These are phyloP conservation scores for Morone chrysops DNA, from an alignment of 2,113 vertebrate genomes.

Conservation along the genomic window DNA sequence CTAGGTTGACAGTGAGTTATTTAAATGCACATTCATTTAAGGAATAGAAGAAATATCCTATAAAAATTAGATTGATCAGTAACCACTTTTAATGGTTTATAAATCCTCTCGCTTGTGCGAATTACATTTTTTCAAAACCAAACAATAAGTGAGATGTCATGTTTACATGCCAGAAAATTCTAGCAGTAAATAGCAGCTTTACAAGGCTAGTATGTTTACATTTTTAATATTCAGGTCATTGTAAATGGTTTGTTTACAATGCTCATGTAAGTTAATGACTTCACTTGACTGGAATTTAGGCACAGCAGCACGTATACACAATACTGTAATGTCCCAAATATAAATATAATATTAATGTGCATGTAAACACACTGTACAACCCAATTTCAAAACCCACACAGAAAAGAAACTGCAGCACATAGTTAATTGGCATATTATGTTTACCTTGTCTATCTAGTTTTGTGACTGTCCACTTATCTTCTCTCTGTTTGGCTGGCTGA, in stretches of 20 bases:
- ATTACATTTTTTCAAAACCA: neutral
- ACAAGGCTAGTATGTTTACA: neutral
- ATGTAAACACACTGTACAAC: neutral
- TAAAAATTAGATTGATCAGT: neutral
- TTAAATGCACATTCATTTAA: neutral
- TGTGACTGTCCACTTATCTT: neutral
- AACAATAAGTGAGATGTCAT: neutral
- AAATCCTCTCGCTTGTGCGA: neutral
- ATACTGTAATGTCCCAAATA: neutral
- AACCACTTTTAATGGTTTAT: neutral
- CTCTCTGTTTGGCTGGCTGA: neutral
- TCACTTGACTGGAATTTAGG: neutral
- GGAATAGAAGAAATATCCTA: neutral
- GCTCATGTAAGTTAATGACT: neutral
- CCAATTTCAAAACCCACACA: neutral
- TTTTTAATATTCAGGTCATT: neutral
- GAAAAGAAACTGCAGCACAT: neutral
- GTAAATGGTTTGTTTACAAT: neutral
- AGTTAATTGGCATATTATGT: neutral
- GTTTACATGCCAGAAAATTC: neutral
- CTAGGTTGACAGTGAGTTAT: neutral
- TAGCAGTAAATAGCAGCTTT: neutral
- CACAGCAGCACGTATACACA: neutral
- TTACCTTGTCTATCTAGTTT: constrained; percentile 7
- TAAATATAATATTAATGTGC: neutral